These are phyloP conservation scores for Strigamia crassipes DNA, from an alignment of 2,888 invertebrate genomes.

Conservation along the genomic window DNA sequence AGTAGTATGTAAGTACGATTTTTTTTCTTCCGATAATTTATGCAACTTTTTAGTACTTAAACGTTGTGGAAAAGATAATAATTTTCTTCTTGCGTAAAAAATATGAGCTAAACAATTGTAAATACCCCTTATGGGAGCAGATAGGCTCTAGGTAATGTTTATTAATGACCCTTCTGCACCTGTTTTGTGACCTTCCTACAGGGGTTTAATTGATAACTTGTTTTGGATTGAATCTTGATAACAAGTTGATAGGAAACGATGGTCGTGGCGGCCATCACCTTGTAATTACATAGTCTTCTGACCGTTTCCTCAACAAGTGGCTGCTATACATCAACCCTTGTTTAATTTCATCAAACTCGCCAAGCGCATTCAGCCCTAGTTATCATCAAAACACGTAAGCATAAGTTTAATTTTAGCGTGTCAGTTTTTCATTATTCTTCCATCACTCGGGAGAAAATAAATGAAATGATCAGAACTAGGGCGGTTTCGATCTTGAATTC, in stretches of 20 bases:
- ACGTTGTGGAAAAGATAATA: neutral
- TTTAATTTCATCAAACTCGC: neutral
- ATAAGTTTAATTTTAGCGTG: too few relatives aligned
- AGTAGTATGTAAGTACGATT: neutral
- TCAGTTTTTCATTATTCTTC: too few relatives aligned
- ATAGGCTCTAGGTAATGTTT: neutral
- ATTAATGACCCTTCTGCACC: slow-evolving; percentile 31
- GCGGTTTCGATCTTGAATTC: too few relatives aligned
- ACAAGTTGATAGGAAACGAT: slow-evolving; percentile 21
- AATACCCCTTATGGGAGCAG: neutral
- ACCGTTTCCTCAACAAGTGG: slow-evolving; percentile 3
- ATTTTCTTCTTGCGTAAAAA: neutral
- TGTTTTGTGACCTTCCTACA: slow-evolving; percentile 31
- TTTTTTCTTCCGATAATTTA: neutral
- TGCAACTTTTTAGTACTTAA: neutral
- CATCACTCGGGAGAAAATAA: too few relatives aligned
- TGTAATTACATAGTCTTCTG: neutral
- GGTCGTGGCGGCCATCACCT: slow-evolving; percentile 21
- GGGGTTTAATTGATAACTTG: slow-evolving; percentile 19
- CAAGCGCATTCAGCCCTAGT: neutral
- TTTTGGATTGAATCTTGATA: slow-evolving; percentile 14
- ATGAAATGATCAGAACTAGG: too few relatives aligned
- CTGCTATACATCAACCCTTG: neutral
- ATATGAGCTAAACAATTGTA: neutral
- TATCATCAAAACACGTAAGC: neutral